Base-by-base conservation (phyloP, 2,888 invertebrate genomes). In the Antheraea yamamai region DNA sequence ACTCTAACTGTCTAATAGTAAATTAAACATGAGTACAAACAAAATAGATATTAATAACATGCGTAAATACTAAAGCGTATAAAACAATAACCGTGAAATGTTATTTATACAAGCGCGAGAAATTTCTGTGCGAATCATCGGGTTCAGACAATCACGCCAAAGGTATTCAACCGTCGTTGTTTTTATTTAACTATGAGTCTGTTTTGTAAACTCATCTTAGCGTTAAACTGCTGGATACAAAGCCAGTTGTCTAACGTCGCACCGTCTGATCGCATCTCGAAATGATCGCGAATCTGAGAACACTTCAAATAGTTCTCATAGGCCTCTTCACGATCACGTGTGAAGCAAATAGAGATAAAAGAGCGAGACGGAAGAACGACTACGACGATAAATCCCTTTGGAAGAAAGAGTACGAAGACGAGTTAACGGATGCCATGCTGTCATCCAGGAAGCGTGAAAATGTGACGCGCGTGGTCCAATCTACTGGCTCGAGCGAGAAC, bases 401-500 rank as follows among this genome's bases (percentile, higher is more conserved):
- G 94, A 93, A 92, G 82, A 89, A 91, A n/a, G 93, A 92, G 77
- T 94, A 92, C 77, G 94, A 94, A 77, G 85, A 88, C 2, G 94
- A 94, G 81, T 81, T 94, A 61, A 91, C 84, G 18, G 91, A 93
- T 23, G 93, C 94, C 10, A 89, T 93, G 85, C 81, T 92, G 8
- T 77, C 84, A 0, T 78, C 86, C 0, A 88, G 81, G 72, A 89
- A 85, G 75, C 82, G 85, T 14, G 88, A 87, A 1, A 94, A 94
- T 75, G 75, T 79, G 26, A 93, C 93, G 6, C 85, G 92, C 61
- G 82, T 86, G 1, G 77, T 82, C 2, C 91, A 89, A 76, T 83
- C 87, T 1, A 68, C 84, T 1, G 66, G 78, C 0, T 23, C 76
- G 73, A 79, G 83, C 2, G 93, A 94, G n/a, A 91, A 88, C 77